Evolutionary conservation across 2,888 invertebrate genomes (phyloP).

Genomic region (Zygaena filipendulae): DNA sequence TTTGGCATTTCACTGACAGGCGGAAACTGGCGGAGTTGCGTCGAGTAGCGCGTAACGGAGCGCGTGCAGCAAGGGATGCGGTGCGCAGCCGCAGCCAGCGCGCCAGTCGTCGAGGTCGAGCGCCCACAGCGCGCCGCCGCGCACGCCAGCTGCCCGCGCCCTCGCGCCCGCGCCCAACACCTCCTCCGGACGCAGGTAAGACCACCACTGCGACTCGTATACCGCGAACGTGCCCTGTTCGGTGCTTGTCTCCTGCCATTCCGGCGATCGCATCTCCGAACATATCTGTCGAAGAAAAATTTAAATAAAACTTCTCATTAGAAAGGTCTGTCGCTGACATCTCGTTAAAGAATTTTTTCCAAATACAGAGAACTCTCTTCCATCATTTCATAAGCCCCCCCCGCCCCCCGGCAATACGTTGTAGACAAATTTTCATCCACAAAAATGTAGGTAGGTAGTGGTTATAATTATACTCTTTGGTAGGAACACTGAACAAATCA

Average conservation of each 20-base stretch:
- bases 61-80: constrained; percentile 74
- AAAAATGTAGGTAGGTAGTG: no score
- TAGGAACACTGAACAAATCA: no score
- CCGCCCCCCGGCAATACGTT: no score
- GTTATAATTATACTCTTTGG: no score
- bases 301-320: no score
- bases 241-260: constrained; percentile 63
- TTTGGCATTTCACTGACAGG: background rate
- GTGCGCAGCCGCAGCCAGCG: constrained; percentile 74
- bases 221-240: constrained; percentile 80
- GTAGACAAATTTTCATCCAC: no score
- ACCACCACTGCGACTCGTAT: constrained; percentile 80
- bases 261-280: constrained; percentile 69
- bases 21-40: constrained; percentile 30
- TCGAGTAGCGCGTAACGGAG: constrained; percentile 52
- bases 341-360: background rate
- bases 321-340: no score
- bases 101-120: constrained; percentile 82
- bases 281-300: constrained; percentile 61
- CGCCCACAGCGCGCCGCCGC: constrained; percentile 84
- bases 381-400: no score
- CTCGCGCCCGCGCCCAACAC: constrained; percentile 72
- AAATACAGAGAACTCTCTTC: no score
- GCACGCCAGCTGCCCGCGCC: constrained; percentile 66
- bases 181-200: constrained; percentile 77